These are phyloP conservation scores for Zhuqinia jingwanae DNA, from an alignment of 2,888 invertebrate species.

Conservation along the genomic window DNA sequence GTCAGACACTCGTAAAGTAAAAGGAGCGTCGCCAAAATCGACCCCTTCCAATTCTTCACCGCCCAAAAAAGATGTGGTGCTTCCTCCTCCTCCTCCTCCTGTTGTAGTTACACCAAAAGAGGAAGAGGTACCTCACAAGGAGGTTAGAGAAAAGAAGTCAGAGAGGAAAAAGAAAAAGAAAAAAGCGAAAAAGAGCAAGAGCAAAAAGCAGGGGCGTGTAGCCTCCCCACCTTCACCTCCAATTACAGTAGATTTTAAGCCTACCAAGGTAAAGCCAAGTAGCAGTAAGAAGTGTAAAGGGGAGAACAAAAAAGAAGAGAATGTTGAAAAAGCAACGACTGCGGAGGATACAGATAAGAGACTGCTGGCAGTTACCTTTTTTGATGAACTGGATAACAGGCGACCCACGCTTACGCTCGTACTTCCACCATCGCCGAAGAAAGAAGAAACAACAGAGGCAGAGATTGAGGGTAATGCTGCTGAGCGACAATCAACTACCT, in stretches of 20 bases:
- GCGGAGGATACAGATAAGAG: background rate
- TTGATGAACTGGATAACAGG: slow-evolving; percentile 26
- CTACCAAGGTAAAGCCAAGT: background rate
- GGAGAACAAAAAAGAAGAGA: background rate
- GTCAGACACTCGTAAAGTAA: background rate
- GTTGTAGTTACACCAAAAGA: background rate
- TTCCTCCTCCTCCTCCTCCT: background rate
- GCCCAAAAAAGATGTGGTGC: slow-evolving; percentile 18
- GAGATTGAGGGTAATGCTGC: background rate
- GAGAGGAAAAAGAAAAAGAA: slow-evolving; percentile 50
- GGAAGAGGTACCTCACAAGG: too few relatives aligned
- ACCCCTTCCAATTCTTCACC: background rate
- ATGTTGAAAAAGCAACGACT: background rate
- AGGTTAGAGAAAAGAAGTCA: background rate
- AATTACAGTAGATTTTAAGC: slow-evolving; percentile 5
- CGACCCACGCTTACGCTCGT: slow-evolving; percentile 57
- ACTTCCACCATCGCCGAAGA: slow-evolving; percentile 30
- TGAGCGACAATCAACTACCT: background rate
- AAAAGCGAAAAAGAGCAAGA: slow-evolving; percentile 53
- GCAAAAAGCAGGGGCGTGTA: background rate
- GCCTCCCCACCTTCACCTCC: slow-evolving; percentile 34
- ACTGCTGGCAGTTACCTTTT: background rate
- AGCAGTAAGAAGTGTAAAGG: background rate
- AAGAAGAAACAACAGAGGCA: slow-evolving; percentile 23
- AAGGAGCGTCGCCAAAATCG: background rate